Base-by-base conservation (phyloP, 1,140 invertebrate species). In the Pomacea maculata region DNA sequence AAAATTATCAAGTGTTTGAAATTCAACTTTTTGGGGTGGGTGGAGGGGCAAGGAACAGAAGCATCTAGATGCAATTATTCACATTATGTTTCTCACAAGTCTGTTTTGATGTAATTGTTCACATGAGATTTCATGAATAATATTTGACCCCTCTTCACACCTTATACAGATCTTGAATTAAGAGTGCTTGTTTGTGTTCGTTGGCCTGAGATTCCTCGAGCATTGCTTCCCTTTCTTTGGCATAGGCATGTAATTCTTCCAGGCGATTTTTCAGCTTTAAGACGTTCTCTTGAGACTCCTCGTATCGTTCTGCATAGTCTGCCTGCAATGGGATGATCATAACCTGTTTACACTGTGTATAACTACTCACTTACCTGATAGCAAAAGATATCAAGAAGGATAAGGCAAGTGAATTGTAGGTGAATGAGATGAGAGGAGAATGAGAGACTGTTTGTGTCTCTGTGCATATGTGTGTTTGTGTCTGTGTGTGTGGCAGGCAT, bases 211-310 rank as follows among this genome's bases (percentile, higher is more conserved):
- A 72, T 29, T 83, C 72, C 45, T 86, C 67, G 15, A 82, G 52
- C 75, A 78, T 21, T n/a, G 80, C 78, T n/a, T 88, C 85, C 34
- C 82, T 82, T 21, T 87, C 82, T 57, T 81, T 83, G 61, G 77
- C 82, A 68, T 83, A 83, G 21, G 72, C 82, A 80, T 85, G 84
- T 29, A 88, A 64, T 76, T 88, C 86, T 75, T 88, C 87, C 74
- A 87, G 80, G 34, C 85, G 83, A 72, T 78, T 82, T 61, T 84
- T 83, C 61, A 88, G 83, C 17, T 80, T 85, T 21, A 82, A 73
- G 4, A 87, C 82, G 55, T 80, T 85, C 19, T 74, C 73, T 82
- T 88, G 86, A 14, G 87, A 82, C 54, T 86, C 83, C 61, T 85
- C 83, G 52, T 85, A 87, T 6, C 83, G 80, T 34, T 85, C 84